Evolutionary conservation across 2,113 vertebrate species (phyloP).

Genomic region (Recurvirostra avosetta): DNA sequence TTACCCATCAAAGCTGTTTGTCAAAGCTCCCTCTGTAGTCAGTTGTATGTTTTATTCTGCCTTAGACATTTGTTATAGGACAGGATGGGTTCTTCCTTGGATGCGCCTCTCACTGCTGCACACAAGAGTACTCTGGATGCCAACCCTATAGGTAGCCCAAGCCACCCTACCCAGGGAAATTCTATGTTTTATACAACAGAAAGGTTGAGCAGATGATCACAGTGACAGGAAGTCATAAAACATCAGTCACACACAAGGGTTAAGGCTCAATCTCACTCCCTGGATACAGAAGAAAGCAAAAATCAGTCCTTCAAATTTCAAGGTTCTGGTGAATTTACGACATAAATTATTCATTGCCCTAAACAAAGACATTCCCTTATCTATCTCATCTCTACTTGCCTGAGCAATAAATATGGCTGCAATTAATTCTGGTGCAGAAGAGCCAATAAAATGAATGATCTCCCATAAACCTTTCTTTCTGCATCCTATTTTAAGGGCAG

Average conservation of each 20-base stretch:
- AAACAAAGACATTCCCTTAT: constrained; percentile 35
- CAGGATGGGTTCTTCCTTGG: not conserved
- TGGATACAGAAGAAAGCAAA: not conserved
- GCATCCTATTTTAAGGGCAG: constrained; percentile 14
- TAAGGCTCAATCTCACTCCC: not conserved
- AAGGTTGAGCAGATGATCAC: not conserved
- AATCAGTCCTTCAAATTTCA: constrained; percentile 3
- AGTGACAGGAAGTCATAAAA: not conserved
- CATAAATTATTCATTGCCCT: constrained; percentile 47
- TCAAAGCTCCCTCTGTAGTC: not conserved
- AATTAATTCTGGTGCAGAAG: constrained; percentile 48
- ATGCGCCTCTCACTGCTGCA: not conserved
- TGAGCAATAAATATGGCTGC: constrained; percentile 38
- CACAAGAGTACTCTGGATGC: not conserved
- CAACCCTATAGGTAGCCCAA: not conserved
- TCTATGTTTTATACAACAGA: accelerated
- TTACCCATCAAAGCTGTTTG: not conserved
- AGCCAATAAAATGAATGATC: constrained; percentile 48
- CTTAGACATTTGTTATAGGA: not conserved
- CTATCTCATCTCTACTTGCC: constrained; percentile 25
- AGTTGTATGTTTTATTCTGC: not conserved
- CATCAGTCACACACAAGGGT: not conserved
- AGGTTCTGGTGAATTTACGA: not conserved
- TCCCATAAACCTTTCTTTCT: constrained; percentile 34
- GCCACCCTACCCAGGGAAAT: not conserved